These are phyloP conservation scores for Neolamprologus hecqui DNA, from an alignment of 2,113 vertebrate genomes.

Conservation along the genomic window DNA sequence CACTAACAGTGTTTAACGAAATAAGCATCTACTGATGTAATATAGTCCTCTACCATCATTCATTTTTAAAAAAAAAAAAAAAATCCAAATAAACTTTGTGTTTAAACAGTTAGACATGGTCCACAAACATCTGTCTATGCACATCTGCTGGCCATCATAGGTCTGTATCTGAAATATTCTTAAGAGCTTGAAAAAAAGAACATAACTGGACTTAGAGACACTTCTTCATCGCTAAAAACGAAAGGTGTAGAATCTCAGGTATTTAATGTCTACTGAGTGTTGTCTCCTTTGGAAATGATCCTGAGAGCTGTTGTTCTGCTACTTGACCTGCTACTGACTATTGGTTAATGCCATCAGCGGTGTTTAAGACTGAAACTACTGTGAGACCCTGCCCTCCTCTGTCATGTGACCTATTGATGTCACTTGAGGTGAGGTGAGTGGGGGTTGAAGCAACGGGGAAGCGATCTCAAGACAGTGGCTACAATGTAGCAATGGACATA, in stretches of 20 bases:
- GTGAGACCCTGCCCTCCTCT: not conserved
- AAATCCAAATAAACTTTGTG: not conserved
- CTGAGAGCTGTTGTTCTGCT: not conserved
- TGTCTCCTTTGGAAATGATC: not conserved
- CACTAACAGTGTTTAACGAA: not conserved
- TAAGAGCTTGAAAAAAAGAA: not conserved
- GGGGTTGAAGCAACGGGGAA: not conserved
- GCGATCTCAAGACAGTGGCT: not conserved
- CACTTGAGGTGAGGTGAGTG: not conserved
- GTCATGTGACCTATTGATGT: not conserved
- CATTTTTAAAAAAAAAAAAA: accelerated
- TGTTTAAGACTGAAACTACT: not conserved
- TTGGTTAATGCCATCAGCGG: not conserved
- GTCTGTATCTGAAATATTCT: not conserved
- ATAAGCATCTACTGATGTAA: not conserved
- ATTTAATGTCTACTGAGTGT: not conserved
- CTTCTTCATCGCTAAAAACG: not conserved
- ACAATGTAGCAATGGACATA: not conserved
- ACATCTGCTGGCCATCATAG: not conserved
- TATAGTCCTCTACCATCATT: not conserved
- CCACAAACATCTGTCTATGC: not conserved
- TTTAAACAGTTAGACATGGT: not conserved
- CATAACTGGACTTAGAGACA: not conserved
- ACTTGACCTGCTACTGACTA: not conserved
- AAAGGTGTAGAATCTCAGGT: not conserved